phyloP scores from a whole-genome alignment of 1,140 invertebrate species.

The Harlomillsia oculata region DNA sequence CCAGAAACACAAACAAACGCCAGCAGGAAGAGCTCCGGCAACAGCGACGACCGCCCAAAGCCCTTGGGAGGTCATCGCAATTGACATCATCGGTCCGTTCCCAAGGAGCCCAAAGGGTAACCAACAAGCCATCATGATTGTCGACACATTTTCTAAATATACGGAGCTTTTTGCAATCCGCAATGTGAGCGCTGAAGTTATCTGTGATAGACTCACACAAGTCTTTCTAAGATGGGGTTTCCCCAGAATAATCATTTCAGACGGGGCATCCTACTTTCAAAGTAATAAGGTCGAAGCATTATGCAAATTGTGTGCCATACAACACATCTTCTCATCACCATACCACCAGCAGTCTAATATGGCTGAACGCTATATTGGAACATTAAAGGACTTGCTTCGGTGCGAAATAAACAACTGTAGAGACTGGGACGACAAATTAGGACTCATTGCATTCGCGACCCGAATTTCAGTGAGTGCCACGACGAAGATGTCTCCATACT shows the following conservation, averaged over 20 bases:
- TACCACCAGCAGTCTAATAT: conserved; percentile 31
- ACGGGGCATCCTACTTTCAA: conserved; percentile 19
- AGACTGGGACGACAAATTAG: conserved; percentile 38
- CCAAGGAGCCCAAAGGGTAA: conserved; percentile 35
- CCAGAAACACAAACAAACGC: neutral
- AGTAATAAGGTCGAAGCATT: conserved; percentile 2
- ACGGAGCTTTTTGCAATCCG: conserved; percentile 41
- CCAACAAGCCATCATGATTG: conserved; percentile 41
- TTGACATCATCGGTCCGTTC: conserved; percentile 37
- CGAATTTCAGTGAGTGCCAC: conserved; percentile 39
- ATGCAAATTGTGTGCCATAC: conserved; percentile 4
- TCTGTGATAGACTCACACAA: conserved; percentile 4
- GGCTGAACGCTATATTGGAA: conserved; percentile 27
- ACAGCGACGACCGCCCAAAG: conserved; percentile 38
- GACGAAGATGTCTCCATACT: conserved; percentile 39
- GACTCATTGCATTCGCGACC: conserved; percentile 40
- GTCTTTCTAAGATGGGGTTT: conserved; percentile 4
- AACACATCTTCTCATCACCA: conserved; percentile 20
- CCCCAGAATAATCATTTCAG: conserved; percentile 7
- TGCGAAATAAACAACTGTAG: conserved; percentile 22
- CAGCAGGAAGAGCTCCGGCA: conserved; percentile 37
- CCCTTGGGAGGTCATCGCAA: neutral
- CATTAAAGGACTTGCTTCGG: conserved; percentile 30
- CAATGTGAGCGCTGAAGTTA: conserved; percentile 36
- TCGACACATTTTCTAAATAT: conserved; percentile 43